Base-by-base conservation (phyloP, 2,797 vertebrate species). In the Semaprochilodus insignis region DNA sequence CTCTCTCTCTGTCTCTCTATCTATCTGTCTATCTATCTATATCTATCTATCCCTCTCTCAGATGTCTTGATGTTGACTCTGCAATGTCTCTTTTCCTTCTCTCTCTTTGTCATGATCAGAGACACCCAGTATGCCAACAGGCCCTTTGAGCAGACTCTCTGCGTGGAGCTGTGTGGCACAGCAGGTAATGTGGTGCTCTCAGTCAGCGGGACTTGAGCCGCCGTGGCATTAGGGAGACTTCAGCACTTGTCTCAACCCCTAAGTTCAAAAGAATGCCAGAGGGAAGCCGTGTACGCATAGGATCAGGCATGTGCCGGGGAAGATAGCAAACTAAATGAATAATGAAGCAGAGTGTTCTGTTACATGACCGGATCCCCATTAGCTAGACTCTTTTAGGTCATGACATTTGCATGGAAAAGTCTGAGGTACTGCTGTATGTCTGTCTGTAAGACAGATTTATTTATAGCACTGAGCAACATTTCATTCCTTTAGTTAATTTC, bases 121-220 rank as follows among this genome's bases (percentile, higher is more conserved):
- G 96, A 96, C 87, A 80, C 95, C 15, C 78, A 95, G 87, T 97
- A 94, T 90, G 93, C 93, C 93, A 97, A 93, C 93, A 97, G 96
- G 91, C 93, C 92, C 86, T 99, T 97, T 71, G 98, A 99, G 92
- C 96, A 97, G 86, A 93, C 95, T 77, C 93, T 99, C 90, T 94
- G 95, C 0, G 96, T 99, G 93, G 98, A 99, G 88, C 94, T 99
- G 78, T 99, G 97, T 82, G 98, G 98, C 88, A 99, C 98, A 0
- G 98, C 98, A 97, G 98, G 98, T 99, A 95, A 94, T 92, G 67
- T 85, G 27, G 8, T n/a, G 36, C 72, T 67, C 55, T 66, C 60
- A 25, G n/a, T 63, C 60, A 48, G 71, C 25, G 36, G 77, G 52
- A 72, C 44, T 72, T 63, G 74, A 78, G 81, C 59, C 57, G 25